Percentiles rank a stretch among this genome's conserved stretches.
phyloP scores from a whole-genome alignment of 2,113 vertebrate species.

The Sebastes schlegelii region DNA sequence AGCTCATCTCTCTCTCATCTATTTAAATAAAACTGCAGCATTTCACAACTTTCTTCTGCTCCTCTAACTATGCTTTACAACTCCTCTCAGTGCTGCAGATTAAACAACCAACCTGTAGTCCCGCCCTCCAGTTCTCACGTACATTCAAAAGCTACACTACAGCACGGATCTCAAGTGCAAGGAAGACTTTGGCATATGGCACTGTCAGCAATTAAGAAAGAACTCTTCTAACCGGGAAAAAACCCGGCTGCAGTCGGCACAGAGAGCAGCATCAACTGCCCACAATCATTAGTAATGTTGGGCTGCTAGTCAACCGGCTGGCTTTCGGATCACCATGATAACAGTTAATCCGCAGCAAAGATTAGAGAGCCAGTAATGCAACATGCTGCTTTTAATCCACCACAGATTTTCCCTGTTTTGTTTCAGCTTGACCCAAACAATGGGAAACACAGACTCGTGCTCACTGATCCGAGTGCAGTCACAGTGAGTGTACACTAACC shows the following conservation, averaged over 20 bases:
- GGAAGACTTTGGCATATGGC: conserved; percentile 18
- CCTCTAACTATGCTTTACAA: conserved; percentile 28
- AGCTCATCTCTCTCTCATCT: background rate
- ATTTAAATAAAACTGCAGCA: conserved; percentile 11
- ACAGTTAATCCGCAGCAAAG: conserved; percentile 69
- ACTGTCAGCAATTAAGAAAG: conserved; percentile 21
- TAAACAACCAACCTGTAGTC: conserved; percentile 32
- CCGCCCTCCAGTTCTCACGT: conserved; percentile 33
- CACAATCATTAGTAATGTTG: conserved; percentile 50
- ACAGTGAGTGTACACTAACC: conserved; percentile 85
- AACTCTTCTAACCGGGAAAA: conserved; percentile 4
- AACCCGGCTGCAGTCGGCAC: conserved; percentile 8
- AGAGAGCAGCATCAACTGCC: conserved; percentile 41
- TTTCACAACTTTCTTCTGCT: conserved; percentile 5
- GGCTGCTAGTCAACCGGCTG: conserved; percentile 67
- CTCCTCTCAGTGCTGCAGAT: conserved; percentile 24
- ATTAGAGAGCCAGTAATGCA: conserved; percentile 69
- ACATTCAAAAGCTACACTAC: conserved; percentile 28
- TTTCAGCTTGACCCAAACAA: conserved; percentile 67
- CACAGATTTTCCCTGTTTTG: conserved; percentile 70
- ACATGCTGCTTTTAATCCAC: conserved; percentile 76
- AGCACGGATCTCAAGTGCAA: conserved; percentile 23
- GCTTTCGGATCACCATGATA: conserved; percentile 58
- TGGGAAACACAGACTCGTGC: conserved; percentile 50
- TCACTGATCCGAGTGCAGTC: conserved; percentile 45